Conservation (phyloP, 1,140 invertebrate genomes). For the Brachionus sp. region DNA sequence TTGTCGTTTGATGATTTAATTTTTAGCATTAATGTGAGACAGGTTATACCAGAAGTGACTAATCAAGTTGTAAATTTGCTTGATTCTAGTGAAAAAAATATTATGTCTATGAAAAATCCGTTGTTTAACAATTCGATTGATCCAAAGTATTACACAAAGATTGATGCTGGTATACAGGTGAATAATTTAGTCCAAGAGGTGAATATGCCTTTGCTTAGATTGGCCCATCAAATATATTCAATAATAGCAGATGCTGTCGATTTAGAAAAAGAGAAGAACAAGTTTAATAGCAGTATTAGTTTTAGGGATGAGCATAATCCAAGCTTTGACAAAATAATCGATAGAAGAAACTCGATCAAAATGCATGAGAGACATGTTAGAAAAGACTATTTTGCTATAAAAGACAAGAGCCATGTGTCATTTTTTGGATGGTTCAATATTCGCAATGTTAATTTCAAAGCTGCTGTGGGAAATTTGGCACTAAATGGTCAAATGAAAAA, state of each 20-base stretch:
- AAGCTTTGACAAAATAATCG: not conserved
- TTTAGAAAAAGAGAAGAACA: conserved; percentile 67
- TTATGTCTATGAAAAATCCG: conserved; percentile 26
- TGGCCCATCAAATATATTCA: conserved; percentile 90
- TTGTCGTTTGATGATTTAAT: conserved; percentile 40
- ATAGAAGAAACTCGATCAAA: conserved; percentile 9
- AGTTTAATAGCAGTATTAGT: conserved; percentile 67
- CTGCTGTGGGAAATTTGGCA: conserved; percentile 11
- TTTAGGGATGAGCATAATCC: conserved; percentile 6
- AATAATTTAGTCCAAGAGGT: conserved; percentile 63
- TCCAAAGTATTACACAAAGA: conserved; percentile 31
- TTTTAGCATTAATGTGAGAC: conserved; percentile 28
- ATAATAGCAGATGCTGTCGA: conserved; percentile 88
- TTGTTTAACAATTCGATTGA: not conserved
- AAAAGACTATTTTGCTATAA: conserved; percentile 15
- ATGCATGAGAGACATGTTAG: not conserved
- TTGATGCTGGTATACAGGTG: conserved; percentile 35
- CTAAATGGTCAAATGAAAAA: conserved; percentile 44
- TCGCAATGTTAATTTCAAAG: conserved; percentile 12
- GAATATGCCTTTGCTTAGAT: conserved; percentile 86
- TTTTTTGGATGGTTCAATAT: conserved; percentile 37
- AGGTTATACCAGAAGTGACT: not conserved
- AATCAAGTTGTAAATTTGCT: not conserved
- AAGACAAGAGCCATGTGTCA: conserved; percentile 36
- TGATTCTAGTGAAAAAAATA: not conserved